Conservation (phyloP, 2,113 vertebrate species). For the Symphodus melops region DNA sequence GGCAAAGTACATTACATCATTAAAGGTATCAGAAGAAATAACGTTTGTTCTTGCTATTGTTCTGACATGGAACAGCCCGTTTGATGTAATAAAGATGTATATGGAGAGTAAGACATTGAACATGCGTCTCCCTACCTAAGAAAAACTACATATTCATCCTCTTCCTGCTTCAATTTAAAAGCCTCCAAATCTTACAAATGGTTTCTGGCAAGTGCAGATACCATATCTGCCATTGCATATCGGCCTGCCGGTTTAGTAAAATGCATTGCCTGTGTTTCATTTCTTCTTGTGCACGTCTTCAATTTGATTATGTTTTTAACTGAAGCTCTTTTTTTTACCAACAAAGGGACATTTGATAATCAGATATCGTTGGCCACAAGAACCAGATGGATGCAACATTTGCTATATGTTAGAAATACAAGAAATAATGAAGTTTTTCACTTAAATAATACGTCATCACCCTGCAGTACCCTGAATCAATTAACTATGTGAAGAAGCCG, state of each 20-base stretch:
- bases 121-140: conserved; percentile 68
- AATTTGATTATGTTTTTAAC: neutral
- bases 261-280: conserved; percentile 30
- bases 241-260: conserved; percentile 36
- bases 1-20: conserved; percentile 78
- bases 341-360: conserved; percentile 33
- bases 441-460: conserved; percentile 34
- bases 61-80: conserved; percentile 73
- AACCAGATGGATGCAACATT: neutral
- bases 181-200: conserved; percentile 60
- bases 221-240: conserved; percentile 51
- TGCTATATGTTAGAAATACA: neutral
- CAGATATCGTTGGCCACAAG: neutral
- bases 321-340: conserved; percentile 22
- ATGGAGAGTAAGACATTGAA: conserved; percentile 76
- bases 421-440: conserved; percentile 22
- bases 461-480: conserved; percentile 56
- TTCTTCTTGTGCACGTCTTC: conserved; percentile 36
- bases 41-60: conserved; percentile 75
- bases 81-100: conserved; percentile 81
- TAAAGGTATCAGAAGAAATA: conserved; percentile 80
- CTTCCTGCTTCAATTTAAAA: conserved; percentile 38
- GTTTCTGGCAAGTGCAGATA: conserved; percentile 64
- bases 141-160: conserved; percentile 74
- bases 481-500: conserved; percentile 58